These are phyloP conservation scores for Melolontha melolontha DNA, from an alignment of 2,888 invertebrate genomes.

Conservation along the genomic window DNA sequence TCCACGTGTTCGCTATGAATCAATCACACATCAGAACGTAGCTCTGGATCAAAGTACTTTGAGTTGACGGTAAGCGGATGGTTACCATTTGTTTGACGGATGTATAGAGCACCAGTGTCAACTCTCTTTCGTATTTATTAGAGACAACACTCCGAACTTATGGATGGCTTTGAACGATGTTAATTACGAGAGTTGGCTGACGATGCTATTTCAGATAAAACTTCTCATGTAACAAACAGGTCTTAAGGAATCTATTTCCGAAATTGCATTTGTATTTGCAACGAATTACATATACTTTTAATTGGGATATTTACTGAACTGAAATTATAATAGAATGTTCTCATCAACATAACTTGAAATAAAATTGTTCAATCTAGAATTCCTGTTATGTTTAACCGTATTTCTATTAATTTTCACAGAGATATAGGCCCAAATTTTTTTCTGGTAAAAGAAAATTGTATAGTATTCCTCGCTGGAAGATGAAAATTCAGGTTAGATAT, in stretches of 20 bases:
- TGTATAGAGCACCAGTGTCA: slow-evolving; percentile 39
- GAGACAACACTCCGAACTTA: slow-evolving; percentile 24
- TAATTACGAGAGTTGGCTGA: slow-evolving; percentile 27
- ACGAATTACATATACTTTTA: too few species aligned
- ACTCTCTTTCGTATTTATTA: slow-evolving; percentile 48
- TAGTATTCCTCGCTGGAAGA: too few species aligned
- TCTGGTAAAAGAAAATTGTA: too few species aligned
- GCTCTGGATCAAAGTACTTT: slow-evolving; percentile 60
- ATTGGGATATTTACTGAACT: too few species aligned
- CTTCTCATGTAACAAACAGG: slow-evolving; percentile 7
- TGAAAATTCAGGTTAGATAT: too few species aligned
- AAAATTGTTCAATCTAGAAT: too few species aligned
- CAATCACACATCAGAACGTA: slow-evolving; percentile 60
- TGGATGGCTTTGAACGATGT: slow-evolving; percentile 28
- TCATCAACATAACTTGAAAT: too few species aligned
- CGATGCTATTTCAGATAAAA: slow-evolving; percentile 32
- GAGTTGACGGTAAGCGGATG: slow-evolving; percentile 61
- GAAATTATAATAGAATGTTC: too few species aligned
- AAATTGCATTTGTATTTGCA: too few species aligned
- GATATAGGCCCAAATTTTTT: too few species aligned
- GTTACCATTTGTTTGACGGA: slow-evolving; percentile 49
- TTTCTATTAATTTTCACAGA: too few species aligned
- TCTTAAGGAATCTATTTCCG: slow-evolving; percentile 2
- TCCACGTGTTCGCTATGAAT: slow-evolving; percentile 64
- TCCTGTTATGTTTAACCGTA: too few species aligned